Conservation (phyloP, 2,888 invertebrate species). For the Gerris lacustris region DNA sequence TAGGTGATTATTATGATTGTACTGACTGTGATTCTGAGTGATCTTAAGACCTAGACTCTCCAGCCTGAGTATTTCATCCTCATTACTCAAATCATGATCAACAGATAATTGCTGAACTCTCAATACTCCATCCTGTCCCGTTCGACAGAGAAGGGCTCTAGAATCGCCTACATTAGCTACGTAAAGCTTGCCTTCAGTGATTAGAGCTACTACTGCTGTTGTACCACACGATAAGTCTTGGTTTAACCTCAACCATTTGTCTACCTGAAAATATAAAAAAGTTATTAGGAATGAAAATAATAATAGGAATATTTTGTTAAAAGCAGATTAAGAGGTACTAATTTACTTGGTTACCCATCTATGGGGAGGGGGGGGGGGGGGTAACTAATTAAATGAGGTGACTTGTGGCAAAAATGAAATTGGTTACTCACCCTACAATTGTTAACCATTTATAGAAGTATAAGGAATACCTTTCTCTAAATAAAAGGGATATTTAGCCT, state of each 20-base stretch:
- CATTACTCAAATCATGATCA: constrained; percentile 73
- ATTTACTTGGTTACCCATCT: too few species aligned
- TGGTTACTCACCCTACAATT: too few species aligned
- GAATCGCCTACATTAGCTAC: constrained; percentile 80
- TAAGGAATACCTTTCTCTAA: too few species aligned
- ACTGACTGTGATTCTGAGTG: constrained; percentile 51
- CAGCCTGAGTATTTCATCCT: constrained; percentile 68
- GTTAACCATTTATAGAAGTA: too few species aligned
- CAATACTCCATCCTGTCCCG: constrained; percentile 61
- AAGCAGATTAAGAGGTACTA: constrained; percentile 11
- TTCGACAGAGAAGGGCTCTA: constrained; percentile 65
- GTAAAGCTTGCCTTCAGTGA: constrained; percentile 63
- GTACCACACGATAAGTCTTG: constrained; percentile 68
- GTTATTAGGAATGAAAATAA: constrained; percentile 13
- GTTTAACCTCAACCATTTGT: constrained; percentile 60
- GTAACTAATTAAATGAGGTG: too few species aligned
- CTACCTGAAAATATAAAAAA: constrained; percentile 32
- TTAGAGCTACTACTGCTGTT: constrained; percentile 67
- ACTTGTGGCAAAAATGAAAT: too few species aligned
- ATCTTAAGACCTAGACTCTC: constrained; percentile 62
- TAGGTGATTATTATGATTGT: not conserved
- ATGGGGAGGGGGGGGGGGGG: too few species aligned
- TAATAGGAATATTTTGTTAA: not conserved
- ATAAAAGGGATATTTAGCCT: too few species aligned
- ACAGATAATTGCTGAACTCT: constrained; percentile 68